These are phyloP conservation scores for Delichon dasypus DNA, from an alignment of 2,797 vertebrate genomes.

Conservation along the genomic window DNA sequence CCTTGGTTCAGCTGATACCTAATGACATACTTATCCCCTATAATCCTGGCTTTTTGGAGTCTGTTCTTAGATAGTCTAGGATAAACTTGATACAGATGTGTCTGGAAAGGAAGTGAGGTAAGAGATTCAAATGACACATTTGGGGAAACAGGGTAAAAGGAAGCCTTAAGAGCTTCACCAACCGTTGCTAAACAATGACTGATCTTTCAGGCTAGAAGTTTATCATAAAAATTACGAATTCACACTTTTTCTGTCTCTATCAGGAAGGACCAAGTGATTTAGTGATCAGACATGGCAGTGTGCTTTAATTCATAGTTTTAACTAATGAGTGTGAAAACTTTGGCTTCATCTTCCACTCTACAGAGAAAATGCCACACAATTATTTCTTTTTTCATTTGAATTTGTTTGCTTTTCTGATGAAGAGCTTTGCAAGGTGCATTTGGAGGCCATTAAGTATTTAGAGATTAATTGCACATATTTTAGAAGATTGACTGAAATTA, in stretches of 20 bases:
- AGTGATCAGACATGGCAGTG: neutral
- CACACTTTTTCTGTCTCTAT: neutral
- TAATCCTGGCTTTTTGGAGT: neutral
- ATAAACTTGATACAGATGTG: neutral
- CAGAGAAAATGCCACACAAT: neutral
- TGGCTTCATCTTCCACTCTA: neutral
- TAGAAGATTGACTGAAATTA: neutral
- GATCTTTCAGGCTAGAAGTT: neutral
- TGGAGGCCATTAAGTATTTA: neutral
- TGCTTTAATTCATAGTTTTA: conserved; percentile 6
- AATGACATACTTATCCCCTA: neutral
- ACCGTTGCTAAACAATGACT: neutral
- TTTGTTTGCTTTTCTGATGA: conserved; percentile 14
- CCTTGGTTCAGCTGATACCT: neutral
- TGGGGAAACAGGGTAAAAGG: neutral
- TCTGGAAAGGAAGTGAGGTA: neutral
- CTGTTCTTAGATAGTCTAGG: neutral
- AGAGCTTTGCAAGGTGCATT: conserved; percentile 21
- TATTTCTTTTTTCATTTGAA: neutral
- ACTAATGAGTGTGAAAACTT: neutral
- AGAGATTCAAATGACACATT: neutral
- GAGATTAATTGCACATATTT: neutral
- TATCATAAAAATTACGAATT: conserved; percentile 10
- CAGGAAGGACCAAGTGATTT: neutral
- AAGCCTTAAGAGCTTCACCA: neutral